Evolutionary conservation across 1,140 invertebrate genomes (phyloP).

Genomic region (Odontomachus brunneus): DNA sequence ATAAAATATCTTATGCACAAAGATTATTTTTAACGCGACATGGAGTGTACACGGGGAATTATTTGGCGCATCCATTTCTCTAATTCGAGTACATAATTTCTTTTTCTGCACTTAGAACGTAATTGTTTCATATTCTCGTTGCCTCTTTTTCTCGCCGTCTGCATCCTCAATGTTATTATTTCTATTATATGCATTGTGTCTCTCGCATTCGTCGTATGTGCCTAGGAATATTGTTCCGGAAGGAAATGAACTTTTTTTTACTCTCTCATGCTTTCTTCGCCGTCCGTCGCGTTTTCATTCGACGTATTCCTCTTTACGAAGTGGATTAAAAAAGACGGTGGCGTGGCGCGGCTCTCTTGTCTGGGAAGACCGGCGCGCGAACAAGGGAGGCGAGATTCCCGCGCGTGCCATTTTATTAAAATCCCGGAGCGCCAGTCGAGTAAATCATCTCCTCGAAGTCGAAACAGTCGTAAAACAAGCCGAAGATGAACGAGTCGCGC

Average conservation of each 20-base stretch:
- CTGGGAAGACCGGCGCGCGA: background rate
- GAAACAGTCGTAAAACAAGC: constrained; percentile 59
- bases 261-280: background rate
- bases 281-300: constrained; percentile 18
- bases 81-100: too few relatives aligned
- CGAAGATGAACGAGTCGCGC: background rate
- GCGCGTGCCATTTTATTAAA: constrained; percentile 64
- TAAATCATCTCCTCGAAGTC: constrained; percentile 61
- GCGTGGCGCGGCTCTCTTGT: background rate
- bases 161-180: constrained; percentile 2
- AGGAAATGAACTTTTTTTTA: constrained; percentile 20
- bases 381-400: constrained; percentile 16
- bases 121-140: background rate
- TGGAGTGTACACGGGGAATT: too few relatives aligned
- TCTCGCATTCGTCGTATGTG: background rate
- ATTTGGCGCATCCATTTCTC: too few relatives aligned
- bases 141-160: background rate
- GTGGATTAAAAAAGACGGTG: constrained; percentile 45
- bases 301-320: constrained; percentile 11
- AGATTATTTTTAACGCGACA: too few relatives aligned
- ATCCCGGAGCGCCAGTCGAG: constrained; percentile 21
- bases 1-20: too few relatives aligned
- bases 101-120: too few relatives aligned
- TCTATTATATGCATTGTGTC: background rate
- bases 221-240: background rate